Base-by-base conservation (phyloP, 2,113 vertebrate genomes). In the Anguilla japonica region DNA sequence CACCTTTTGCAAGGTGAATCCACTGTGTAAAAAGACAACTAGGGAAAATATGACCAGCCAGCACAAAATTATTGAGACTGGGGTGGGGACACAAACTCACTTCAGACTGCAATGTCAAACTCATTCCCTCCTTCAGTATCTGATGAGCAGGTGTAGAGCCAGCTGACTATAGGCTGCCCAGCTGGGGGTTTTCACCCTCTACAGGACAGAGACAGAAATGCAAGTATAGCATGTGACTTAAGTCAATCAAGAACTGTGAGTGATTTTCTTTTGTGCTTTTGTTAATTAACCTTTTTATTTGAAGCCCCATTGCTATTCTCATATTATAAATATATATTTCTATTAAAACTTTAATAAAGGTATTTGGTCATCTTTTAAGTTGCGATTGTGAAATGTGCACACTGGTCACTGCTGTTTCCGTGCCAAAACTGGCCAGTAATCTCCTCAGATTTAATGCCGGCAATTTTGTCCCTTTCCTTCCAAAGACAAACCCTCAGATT, bases 61-160 rank as follows among this genome's bases (percentile, higher is more conserved):
- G 83, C 80, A n/a, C 14, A 22, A 86, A 81, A 81, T 81, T 79
- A 63, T 39, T 15, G 79, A 43, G 41, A 43, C 34, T 39, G 40
- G 40, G 56, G 78, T n/a, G 75, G 34, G 39, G 56, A 63, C 20
- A 88, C 80, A 83, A 88, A 39, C 80, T 88, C 87, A 85, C 80
- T 53, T 63, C 87, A 89, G 89, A 93, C 86, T 92, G 90, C 91
- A 84, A 93, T 90, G 90, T 90, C 88, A 83, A 92, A 88, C 89
- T 94, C 87, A 79, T 92, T 91, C 91, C 89, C 91, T 91, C 87
- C 91, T 87, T 63, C 86, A 39, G 93, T 95, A 96, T 95, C 94
- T 96, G 95, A 93, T 88, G 87, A 91, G 92, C 95, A 96, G 93
- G 95, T 96, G 95, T 93, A 92, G n/a, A 40, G 84, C 88, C 91